A percentile compares a stretch with the other conserved stretches of the same genome.
phyloP scores from a whole-genome alignment of 1,140 invertebrate genomes.

The Periplaneta americana region DNA sequence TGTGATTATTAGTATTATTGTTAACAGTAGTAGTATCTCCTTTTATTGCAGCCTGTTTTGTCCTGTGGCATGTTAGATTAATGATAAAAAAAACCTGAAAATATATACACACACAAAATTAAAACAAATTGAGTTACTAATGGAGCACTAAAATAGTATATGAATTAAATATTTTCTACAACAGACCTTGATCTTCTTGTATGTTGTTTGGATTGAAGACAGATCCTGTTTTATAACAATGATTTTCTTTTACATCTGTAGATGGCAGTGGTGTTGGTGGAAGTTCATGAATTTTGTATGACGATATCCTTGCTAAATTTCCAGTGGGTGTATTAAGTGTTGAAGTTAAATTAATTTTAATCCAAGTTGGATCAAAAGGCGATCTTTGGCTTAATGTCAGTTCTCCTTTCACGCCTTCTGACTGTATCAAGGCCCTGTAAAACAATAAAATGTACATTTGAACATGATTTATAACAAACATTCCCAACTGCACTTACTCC shows the following conservation, averaged over 20 bases:
- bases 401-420: constrained; percentile 73
- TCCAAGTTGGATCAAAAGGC: constrained; percentile 76
- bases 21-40: no score
- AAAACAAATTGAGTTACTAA: no score
- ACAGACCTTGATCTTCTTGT: constrained; percentile 20
- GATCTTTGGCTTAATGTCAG: constrained; percentile 76
- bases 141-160: background rate
- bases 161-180: background rate
- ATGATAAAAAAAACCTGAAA: no score
- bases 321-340: constrained; percentile 53
- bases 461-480: no score
- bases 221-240: constrained; percentile 58
- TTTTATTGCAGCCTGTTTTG: no score
- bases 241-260: constrained; percentile 37
- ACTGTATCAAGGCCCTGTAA: constrained; percentile 66
- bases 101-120: no score
- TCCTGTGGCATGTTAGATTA: no score
- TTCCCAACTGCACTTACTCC: no score
- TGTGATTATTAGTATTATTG: no score
- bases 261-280: constrained; percentile 52
- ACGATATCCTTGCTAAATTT: constrained; percentile 48
- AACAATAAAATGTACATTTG: no score
- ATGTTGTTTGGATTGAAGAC: constrained; percentile 61
- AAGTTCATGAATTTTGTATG: constrained; percentile 63
- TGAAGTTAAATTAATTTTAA: constrained; percentile 65